Conservation (phyloP, 1,140 invertebrate genomes). For the Musca vetustissima region DNA sequence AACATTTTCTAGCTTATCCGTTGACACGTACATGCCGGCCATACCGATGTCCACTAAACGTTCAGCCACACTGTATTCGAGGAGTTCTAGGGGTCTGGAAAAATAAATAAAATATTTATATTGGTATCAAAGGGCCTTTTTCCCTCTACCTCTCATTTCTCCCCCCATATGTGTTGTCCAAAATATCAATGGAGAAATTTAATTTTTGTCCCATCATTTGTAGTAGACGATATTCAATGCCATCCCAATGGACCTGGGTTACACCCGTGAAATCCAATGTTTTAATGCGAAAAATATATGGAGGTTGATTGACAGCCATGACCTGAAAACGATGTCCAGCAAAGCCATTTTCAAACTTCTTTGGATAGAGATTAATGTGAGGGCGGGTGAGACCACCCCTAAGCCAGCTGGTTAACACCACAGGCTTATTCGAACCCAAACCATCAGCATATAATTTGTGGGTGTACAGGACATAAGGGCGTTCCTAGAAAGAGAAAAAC, state of each 20-base stretch:
- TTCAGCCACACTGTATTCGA: conserved; percentile 40
- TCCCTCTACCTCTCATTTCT: conserved; percentile 56
- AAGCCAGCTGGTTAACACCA: conserved; percentile 68
- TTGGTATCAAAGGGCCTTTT: no score
- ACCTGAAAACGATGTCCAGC: conserved; percentile 71
- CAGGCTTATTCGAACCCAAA: conserved; percentile 64
- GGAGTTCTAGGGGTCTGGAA: conserved; percentile 55
- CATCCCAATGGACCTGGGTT: conserved; percentile 57
- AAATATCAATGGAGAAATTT: conserved; percentile 70
- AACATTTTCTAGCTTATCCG: conserved; percentile 58
- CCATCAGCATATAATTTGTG: conserved; percentile 70
- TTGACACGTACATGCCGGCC: conserved; percentile 68
- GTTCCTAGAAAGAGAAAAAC: conserved; percentile 61
- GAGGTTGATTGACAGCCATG: conserved; percentile 67
- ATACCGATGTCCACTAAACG: conserved; percentile 63
- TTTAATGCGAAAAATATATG: conserved; percentile 68
- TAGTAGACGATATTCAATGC: conserved; percentile 67
- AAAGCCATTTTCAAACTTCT: conserved; percentile 67
- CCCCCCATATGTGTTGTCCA: conserved; percentile 58
- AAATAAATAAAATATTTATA: no score
- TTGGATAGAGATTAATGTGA: conserved; percentile 66
- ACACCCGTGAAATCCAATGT: conserved; percentile 39
- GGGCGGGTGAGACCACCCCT: conserved; percentile 63
- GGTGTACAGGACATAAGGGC: conserved; percentile 69
- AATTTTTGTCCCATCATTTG: conserved; percentile 62